A percentile compares a stretch with the other conserved stretches of the same genome.
Conservation (phyloP, 1,140 invertebrate species). For the Telenomus remus region DNA sequence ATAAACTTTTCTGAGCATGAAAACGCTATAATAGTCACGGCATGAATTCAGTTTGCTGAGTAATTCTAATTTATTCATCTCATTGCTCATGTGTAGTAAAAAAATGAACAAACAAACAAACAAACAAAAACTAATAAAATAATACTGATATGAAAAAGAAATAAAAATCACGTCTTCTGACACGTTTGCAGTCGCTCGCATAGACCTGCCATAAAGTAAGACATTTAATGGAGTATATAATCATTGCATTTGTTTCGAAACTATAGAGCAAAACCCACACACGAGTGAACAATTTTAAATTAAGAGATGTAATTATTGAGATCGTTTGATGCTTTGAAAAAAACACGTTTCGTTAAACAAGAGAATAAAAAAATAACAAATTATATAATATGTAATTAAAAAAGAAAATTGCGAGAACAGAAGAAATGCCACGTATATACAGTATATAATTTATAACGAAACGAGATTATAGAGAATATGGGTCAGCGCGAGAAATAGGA, state of each 20-base stretch:
- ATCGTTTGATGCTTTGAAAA: conserved; percentile 26
- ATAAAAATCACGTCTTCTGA: conserved; percentile 53
- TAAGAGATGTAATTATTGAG: conserved; percentile 30
- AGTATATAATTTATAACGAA: conserved; percentile 48
- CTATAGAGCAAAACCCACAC: conserved; percentile 17
- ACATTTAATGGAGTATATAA: conserved; percentile 39
- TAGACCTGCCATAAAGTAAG: conserved; percentile 45
- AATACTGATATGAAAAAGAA: too few species aligned
- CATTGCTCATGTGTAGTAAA: conserved; percentile 19
- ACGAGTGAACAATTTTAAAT: conserved; percentile 36
- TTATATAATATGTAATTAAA: conserved; percentile 18
- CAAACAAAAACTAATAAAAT: background rate
- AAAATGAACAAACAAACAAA: too few species aligned
- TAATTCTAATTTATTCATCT: conserved; percentile 1
- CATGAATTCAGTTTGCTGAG: conserved; percentile 23
- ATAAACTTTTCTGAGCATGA: conserved; percentile 12
- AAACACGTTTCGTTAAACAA: conserved; percentile 23
- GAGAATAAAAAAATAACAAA: conserved; percentile 18
- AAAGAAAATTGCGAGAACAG: background rate
- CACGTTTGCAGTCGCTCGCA: conserved; percentile 50
- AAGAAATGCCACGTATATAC: conserved; percentile 13
- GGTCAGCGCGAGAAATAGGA: conserved; percentile 52
- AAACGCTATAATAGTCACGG: conserved; percentile 22
- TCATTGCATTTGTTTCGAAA: conserved; percentile 49
- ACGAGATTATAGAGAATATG: conserved; percentile 44